Evolutionary conservation across 1,140 invertebrate species (phyloP).

Genomic region (Archivesica marissinica): DNA sequence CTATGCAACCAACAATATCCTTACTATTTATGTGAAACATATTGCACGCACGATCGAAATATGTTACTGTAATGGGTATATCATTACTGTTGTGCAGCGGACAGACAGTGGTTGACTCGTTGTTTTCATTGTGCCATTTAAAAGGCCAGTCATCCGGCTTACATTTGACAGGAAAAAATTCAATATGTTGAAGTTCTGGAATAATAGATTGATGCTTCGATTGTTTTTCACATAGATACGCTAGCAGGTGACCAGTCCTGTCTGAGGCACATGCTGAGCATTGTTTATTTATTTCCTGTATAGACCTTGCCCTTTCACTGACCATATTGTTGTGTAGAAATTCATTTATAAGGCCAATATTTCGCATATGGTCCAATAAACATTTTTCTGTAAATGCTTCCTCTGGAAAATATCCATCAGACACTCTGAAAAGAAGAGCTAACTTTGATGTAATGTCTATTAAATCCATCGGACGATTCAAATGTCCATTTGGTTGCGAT

Average conservation of each 20-base stretch:
- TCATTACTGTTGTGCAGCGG: neutral
- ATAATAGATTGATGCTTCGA: constrained; percentile 5
- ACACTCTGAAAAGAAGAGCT: constrained; percentile 17
- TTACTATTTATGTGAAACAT: neutral
- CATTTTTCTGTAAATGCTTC: constrained; percentile 19
- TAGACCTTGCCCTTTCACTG: constrained; percentile 31
- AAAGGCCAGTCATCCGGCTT: constrained; percentile 63
- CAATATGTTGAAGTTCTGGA: constrained; percentile 23
- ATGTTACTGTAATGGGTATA: neutral
- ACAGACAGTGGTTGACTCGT: neutral
- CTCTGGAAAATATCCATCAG: neutral
- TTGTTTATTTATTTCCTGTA: neutral
- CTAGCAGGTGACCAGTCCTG: constrained; percentile 42
- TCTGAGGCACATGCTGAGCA: constrained; percentile 27
- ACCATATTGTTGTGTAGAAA: constrained; percentile 54
- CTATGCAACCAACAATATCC: neutral
- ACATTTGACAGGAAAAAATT: constrained; percentile 62
- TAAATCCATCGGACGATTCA: constrained; percentile 45
- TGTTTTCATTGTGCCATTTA: constrained; percentile 34
- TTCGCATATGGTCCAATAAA: constrained; percentile 12
- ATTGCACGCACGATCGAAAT: neutral
- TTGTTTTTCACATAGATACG: constrained; percentile 39
- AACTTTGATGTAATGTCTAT: constrained; percentile 33
- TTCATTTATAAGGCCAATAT: constrained; percentile 64
- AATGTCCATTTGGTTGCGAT: neutral